phyloP scores from a whole-genome alignment of 2,797 vertebrate species.

The Sebastes cheni region DNA sequence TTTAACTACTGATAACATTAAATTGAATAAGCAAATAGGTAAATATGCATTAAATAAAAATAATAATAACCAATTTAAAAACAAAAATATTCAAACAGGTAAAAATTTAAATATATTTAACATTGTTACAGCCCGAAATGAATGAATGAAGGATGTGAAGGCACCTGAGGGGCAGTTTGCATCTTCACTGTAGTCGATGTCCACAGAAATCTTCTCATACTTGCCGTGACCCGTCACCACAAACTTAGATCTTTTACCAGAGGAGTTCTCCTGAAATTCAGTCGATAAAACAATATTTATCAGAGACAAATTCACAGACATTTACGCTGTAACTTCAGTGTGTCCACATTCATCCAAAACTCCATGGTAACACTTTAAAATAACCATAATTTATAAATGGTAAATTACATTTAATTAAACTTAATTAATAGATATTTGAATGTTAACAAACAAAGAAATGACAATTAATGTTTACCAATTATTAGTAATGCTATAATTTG shows the following conservation, averaged over 20 bases:
- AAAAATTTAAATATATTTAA: neutral
- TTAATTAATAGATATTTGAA: too few relatives aligned
- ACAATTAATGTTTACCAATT: too few relatives aligned
- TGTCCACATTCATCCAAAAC: neutral
- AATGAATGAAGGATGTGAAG: neutral
- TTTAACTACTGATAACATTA: neutral
- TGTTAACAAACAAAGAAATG: too few relatives aligned
- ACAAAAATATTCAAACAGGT: neutral
- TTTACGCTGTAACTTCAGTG: neutral
- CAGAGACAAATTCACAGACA: neutral
- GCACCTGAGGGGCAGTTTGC: conserved; percentile 62
- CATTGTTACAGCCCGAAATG: neutral
- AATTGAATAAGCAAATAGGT: neutral
- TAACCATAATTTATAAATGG: neutral
- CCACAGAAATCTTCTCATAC: conserved; percentile 90
- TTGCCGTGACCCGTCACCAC: conserved; percentile 91
- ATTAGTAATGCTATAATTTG: too few relatives aligned
- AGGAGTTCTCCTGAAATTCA: conserved; percentile 74
- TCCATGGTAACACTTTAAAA: neutral
- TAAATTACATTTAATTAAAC: too few relatives aligned
- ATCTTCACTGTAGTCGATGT: conserved; percentile 53
- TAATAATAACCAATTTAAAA: neutral
- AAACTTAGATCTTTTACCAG: conserved; percentile 88
- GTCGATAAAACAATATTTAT: neutral
- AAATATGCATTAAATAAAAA: neutral